Evolutionary conservation across 2,888 invertebrate genomes (phyloP).

Genomic region (Coecobrya sp.): DNA sequence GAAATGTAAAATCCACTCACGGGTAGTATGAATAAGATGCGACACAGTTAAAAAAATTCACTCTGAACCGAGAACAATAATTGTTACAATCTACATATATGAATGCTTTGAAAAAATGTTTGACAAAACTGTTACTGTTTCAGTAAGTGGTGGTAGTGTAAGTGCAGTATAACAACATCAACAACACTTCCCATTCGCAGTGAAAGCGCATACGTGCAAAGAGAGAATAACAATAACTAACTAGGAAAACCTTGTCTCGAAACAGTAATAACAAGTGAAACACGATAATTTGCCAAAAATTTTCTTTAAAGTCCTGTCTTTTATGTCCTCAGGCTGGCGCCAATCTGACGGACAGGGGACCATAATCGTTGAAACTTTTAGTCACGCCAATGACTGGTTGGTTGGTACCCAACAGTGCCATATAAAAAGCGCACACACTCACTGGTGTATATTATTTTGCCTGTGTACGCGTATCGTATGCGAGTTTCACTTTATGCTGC

Average conservation of each 20-base stretch:
- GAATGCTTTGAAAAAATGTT: slow-evolving; percentile 8
- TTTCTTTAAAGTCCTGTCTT: slow-evolving; percentile 79
- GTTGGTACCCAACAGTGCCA: slow-evolving; percentile 74
- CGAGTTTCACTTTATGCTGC: slow-evolving; percentile 54
- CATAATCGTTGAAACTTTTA: slow-evolving; percentile 83
- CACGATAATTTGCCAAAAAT: slow-evolving; percentile 81
- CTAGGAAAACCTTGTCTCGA: slow-evolving; percentile 64
- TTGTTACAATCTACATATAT: slow-evolving; percentile 48
- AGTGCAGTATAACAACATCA: slow-evolving; percentile 16
- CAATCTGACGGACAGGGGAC: slow-evolving; percentile 84
- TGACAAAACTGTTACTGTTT: slow-evolving; percentile 26
- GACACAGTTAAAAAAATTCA: slow-evolving; percentile 33
- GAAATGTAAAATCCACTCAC: slow-evolving; percentile 5
- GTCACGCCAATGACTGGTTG: slow-evolving; percentile 83
- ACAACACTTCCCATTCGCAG: background rate
- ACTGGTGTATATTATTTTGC: slow-evolving; percentile 36
- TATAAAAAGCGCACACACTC: slow-evolving; percentile 59
- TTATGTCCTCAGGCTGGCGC: slow-evolving; percentile 84
- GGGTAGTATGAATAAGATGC: background rate
- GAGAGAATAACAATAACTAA: slow-evolving; percentile 55
- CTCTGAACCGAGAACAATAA: slow-evolving; percentile 55
- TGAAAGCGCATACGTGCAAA: slow-evolving; percentile 45
- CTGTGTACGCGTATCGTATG: slow-evolving; percentile 43
- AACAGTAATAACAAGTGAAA: slow-evolving; percentile 72
- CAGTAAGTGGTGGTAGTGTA: background rate